Evolutionary conservation across 2,888 invertebrate genomes (phyloP).

Genomic region (Gastrophysa polygoni): DNA sequence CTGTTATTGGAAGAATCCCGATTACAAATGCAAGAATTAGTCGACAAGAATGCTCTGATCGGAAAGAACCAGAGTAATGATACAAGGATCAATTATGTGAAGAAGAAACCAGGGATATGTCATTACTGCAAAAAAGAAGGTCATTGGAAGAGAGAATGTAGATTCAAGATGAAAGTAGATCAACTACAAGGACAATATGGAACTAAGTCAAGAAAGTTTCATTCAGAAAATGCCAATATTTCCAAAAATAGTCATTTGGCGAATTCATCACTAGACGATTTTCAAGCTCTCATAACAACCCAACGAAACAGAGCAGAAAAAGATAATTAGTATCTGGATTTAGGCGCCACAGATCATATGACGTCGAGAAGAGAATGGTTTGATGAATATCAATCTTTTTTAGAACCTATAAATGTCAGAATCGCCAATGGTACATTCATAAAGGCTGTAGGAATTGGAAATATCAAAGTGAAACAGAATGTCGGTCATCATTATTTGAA

Average conservation of each 20-base stretch:
- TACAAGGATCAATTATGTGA: no score
- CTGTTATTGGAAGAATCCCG: constrained; percentile 3
- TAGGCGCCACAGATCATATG: constrained; percentile 6
- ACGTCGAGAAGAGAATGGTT: neutral
- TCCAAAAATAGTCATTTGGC: neutral
- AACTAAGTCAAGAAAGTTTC: no score
- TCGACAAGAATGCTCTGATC: neutral
- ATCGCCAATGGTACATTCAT: neutral
- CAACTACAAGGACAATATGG: no score
- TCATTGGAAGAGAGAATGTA: neutral
- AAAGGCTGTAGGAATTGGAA: neutral
- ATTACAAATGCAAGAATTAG: neutral
- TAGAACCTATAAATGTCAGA: neutral
- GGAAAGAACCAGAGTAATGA: neutral
- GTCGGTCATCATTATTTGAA: neutral
- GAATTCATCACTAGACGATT: neutral
- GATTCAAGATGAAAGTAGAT: neutral
- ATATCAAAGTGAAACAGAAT: neutral
- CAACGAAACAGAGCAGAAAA: neutral
- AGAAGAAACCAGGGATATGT: no score
- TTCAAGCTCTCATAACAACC: neutral
- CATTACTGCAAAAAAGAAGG: neutral
- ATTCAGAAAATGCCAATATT: no score
- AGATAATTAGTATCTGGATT: neutral
- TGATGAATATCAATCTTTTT: neutral